Conservation (phyloP, 2,888 invertebrate species). For the Lysandra bellargus region DNA sequence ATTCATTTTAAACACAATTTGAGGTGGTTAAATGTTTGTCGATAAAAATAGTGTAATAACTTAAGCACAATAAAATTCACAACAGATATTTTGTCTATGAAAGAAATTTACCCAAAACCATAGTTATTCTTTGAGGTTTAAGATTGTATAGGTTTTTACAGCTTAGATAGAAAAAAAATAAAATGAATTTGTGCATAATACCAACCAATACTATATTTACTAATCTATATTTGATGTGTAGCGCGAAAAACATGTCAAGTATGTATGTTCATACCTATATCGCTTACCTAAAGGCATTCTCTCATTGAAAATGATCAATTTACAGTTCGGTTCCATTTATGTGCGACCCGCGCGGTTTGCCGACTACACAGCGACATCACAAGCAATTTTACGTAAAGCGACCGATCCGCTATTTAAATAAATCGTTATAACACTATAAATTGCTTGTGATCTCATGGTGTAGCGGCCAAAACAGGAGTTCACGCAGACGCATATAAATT, state of each 20-base stretch:
- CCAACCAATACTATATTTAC: conserved; percentile 4
- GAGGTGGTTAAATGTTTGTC: not conserved
- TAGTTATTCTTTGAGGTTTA: not conserved
- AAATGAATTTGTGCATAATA: not conserved
- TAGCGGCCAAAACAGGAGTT: too few relatives aligned
- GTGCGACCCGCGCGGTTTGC: not conserved
- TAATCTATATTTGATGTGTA: conserved; percentile 15
- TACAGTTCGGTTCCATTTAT: not conserved
- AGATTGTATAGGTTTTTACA: not conserved
- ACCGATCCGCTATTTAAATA: too few relatives aligned
- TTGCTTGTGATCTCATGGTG: too few relatives aligned
- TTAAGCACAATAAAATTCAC: not conserved
- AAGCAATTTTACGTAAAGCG: too few relatives aligned
- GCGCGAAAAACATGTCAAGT: conserved; percentile 28
- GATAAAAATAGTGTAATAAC: not conserved
- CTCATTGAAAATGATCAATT: not conserved
- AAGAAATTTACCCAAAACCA: not conserved
- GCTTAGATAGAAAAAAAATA: not conserved
- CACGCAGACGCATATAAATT: too few relatives aligned
- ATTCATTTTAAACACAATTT: conserved; percentile 22
- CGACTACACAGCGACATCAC: not conserved
- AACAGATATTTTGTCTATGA: not conserved
- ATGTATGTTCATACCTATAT: conserved; percentile 20
- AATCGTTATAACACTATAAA: too few relatives aligned
- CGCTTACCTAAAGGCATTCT: not conserved